Evolutionary conservation across 2,888 invertebrate species (phyloP), one percentile per base, ranked within the genome.

Genomic region (Polyploca ridens): DNA sequence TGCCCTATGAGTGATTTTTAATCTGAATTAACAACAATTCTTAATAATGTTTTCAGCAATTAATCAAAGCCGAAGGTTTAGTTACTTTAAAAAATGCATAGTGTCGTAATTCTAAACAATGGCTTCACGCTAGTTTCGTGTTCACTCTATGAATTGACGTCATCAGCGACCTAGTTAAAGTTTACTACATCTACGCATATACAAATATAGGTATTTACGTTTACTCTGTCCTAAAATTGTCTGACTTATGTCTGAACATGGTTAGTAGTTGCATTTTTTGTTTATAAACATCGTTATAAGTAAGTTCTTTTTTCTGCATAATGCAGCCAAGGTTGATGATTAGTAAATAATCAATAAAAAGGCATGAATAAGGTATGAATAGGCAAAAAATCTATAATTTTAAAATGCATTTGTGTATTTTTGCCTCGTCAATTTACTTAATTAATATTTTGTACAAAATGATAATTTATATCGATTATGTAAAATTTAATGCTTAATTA

Each of bases 91-190:
- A 19, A 19, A 19, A 46, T n/a, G 8, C 3, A n/a, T 54, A 1
- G 19, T 54, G 1, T 54, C 54, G 54, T 10, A 54, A 54, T 54
- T 19, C 54, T 54, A 54, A 54, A n/a, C 33, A 14, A 59, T 27
- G 19, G 41, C 71, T 65, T n/a, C 19, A 60, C 66, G 46, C 62
- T 63, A 59, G 62, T n/a, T 16, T 54, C 64, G 54, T 62, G 62
- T 65, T 73, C 68, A 76, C 69, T 66, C 10, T 54, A 7, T 66
- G 62, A 8, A 76, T 73, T 77, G 77, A 77, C 77, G 77, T 77
- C 77, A 77, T 66, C 8, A n/a, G 16, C 62, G 64, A 1, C 62
- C 64, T 60, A 64, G 44, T 27, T 27, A 27, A 27, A 27, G 27
- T 64, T 64, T 41, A 46, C 63, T 46, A 59, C 57, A 63, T 33